phyloP scores from a whole-genome alignment of 1,140 invertebrate genomes.

The Drosophila subobscura region DNA sequence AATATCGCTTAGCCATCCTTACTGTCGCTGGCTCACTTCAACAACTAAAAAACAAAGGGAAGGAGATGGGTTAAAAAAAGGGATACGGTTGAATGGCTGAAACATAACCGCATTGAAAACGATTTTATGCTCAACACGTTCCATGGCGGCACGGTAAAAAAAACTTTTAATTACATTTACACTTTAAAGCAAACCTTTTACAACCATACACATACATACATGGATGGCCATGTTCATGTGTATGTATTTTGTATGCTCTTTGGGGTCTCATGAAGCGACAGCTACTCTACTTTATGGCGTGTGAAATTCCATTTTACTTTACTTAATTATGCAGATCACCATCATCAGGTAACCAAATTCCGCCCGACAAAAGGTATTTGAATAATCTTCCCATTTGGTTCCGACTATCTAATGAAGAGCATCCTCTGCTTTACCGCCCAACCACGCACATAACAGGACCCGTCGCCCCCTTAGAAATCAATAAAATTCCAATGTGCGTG shows the following conservation, averaged over 20 bases:
- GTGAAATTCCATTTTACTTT: constrained; percentile 49
- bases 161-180: constrained; percentile 79
- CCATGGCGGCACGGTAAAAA: constrained; percentile 16
- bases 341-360: constrained; percentile 58
- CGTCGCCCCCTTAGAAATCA: constrained; percentile 49
- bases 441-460: constrained; percentile 8
- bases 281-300: constrained; percentile 51
- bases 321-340: constrained; percentile 59
- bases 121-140: constrained; percentile 67
- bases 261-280: constrained; percentile 40
- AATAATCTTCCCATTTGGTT: constrained; percentile 55
- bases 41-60: not conserved
- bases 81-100: constrained; percentile 17
- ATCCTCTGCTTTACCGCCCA: not conserved
- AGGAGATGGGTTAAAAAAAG: constrained; percentile 13
- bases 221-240: not conserved
- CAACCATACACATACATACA: not conserved
- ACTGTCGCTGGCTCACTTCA: constrained; percentile 5
- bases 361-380: constrained; percentile 53
- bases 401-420: constrained; percentile 52
- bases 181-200: constrained; percentile 58
- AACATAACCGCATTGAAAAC: constrained; percentile 43
- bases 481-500: constrained; percentile 75
- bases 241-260: constrained; percentile 12
- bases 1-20: constrained; percentile 46